A percentile compares a stretch with the other conserved stretches of the same genome.
These are phyloP conservation scores for Macaria liturata DNA, from an alignment of 2,888 invertebrate species.

Conservation along the genomic window DNA sequence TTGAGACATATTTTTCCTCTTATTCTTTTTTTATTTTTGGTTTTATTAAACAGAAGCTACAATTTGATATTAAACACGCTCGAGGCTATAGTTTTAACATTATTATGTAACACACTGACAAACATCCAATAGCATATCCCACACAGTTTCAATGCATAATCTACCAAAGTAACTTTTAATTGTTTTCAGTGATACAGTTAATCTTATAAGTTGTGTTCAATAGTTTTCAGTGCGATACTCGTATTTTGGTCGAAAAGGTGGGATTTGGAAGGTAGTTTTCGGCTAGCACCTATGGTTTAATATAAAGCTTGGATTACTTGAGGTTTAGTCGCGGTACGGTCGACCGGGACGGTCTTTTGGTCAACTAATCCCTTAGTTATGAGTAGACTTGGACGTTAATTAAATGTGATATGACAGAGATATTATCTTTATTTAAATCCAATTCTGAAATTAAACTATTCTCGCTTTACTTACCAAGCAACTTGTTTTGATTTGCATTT, in stretches of 20 bases:
- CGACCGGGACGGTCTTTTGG: slow-evolving; percentile 65
- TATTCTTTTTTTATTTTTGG: too few relatives aligned
- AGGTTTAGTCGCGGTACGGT: slow-evolving; percentile 66
- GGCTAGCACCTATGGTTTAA: slow-evolving; percentile 77
- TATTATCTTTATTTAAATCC: too few relatives aligned
- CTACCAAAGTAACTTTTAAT: slow-evolving; percentile 69
- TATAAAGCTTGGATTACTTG: slow-evolving; percentile 76
- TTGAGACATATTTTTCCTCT: too few relatives aligned
- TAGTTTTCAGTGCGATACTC: slow-evolving; percentile 49
- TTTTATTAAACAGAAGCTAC: too few relatives aligned
- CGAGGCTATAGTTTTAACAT: too few relatives aligned
- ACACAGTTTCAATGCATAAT: neutral
- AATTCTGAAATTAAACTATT: too few relatives aligned
- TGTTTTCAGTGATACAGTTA: slow-evolving; percentile 55
- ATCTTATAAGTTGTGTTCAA: slow-evolving; percentile 62
- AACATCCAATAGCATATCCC: too few relatives aligned
- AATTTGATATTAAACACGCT: too few relatives aligned
- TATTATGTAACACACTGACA: too few relatives aligned
- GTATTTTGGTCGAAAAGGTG: slow-evolving; percentile 38
- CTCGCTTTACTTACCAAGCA: too few relatives aligned
- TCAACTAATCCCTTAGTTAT: slow-evolving; percentile 72
- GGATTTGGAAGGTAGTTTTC: slow-evolving; percentile 53
- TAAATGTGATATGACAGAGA: slow-evolving; percentile 27
- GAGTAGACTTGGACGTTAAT: slow-evolving; percentile 53
- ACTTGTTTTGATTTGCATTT: too few relatives aligned